A percentile compares a stretch with the other conserved stretches of the same genome.
phyloP scores from a whole-genome alignment of 1,140 invertebrate species.

The Drosophila burlai region DNA sequence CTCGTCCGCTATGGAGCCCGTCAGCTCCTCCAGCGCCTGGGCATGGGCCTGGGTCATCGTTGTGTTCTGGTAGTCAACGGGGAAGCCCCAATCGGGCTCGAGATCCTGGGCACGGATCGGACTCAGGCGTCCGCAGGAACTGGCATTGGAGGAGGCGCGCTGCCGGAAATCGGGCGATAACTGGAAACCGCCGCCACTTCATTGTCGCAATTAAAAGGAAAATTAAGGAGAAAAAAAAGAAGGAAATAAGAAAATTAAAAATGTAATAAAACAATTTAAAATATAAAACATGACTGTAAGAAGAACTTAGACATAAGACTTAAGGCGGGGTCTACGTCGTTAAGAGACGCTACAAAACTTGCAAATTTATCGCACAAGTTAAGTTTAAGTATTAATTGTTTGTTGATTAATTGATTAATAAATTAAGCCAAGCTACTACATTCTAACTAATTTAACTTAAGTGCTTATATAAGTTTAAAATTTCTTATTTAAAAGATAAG shows the following conservation, averaged over 20 bases:
- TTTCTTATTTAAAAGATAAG: background rate
- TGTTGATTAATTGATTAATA: background rate
- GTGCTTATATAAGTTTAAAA: background rate
- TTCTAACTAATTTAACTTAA: background rate
- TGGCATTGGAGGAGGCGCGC: constrained; percentile 96
- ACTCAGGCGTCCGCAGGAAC: constrained; percentile 95
- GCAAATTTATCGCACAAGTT: constrained; percentile 3
- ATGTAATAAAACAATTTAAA: constrained; percentile 39
- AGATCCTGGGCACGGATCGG: constrained; percentile 94
- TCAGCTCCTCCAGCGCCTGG: constrained; percentile 88
- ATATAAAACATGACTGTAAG: constrained; percentile 22
- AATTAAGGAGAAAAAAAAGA: constrained; percentile 39
- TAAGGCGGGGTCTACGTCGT: background rate
- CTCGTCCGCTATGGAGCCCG: constrained; percentile 93
- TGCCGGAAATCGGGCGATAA: constrained; percentile 95
- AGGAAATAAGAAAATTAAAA: constrained; percentile 45
- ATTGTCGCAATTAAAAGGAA: constrained; percentile 25
- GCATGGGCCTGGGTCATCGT: constrained; percentile 84
- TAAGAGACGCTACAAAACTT: constrained; percentile 14
- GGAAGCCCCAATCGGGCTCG: constrained; percentile 91
- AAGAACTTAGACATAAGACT: constrained; percentile 18
- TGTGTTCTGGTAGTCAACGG: constrained; percentile 85
- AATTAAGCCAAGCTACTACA: constrained; percentile 3
- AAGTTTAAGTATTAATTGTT: constrained; percentile 1
- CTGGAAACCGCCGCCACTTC: constrained; percentile 88